Evolutionary conservation across 2,888 invertebrate genomes (phyloP).

Genomic region (Yponomeuta cagnagella): DNA sequence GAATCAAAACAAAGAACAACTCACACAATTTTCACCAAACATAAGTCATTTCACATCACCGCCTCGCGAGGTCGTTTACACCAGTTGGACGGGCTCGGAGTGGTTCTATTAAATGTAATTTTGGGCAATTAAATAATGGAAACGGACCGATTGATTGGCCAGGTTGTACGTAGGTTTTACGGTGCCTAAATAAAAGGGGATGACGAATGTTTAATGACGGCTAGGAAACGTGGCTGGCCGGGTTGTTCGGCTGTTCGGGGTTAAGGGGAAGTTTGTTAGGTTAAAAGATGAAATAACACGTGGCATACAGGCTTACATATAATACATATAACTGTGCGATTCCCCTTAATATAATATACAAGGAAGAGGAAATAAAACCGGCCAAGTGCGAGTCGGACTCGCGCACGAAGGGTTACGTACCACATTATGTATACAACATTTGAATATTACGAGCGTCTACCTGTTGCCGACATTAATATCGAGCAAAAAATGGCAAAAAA

Average conservation of each 20-base stretch:
- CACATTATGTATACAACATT: too few relatives aligned
- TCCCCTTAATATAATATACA: neutral
- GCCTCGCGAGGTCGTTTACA: conserved; percentile 2
- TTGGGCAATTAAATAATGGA: conserved; percentile 15
- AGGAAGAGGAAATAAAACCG: neutral
- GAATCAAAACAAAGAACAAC: neutral
- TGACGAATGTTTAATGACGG: conserved; percentile 15
- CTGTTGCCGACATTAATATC: too few relatives aligned
- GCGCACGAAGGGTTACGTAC: too few relatives aligned
- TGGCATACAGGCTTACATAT: too few relatives aligned
- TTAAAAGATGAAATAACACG: too few relatives aligned
- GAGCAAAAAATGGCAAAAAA: too few relatives aligned
- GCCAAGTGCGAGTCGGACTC: too few relatives aligned
- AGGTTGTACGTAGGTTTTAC: conserved; percentile 8
- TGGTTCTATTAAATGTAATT: conserved; percentile 15
- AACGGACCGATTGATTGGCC: conserved; percentile 13
- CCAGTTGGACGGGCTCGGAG: neutral
- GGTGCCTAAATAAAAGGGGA: conserved; percentile 14
- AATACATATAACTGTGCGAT: neutral
- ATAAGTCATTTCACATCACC: conserved; percentile 2
- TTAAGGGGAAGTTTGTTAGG: neutral
- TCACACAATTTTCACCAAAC: conserved; percentile 1
- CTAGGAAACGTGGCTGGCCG: neutral
- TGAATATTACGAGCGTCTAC: too few relatives aligned
- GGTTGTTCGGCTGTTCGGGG: neutral